Percentiles rank a stretch among this genome's conserved stretches.
Conservation (phyloP, 1,140 invertebrate species). For the Drusus annulatus region DNA sequence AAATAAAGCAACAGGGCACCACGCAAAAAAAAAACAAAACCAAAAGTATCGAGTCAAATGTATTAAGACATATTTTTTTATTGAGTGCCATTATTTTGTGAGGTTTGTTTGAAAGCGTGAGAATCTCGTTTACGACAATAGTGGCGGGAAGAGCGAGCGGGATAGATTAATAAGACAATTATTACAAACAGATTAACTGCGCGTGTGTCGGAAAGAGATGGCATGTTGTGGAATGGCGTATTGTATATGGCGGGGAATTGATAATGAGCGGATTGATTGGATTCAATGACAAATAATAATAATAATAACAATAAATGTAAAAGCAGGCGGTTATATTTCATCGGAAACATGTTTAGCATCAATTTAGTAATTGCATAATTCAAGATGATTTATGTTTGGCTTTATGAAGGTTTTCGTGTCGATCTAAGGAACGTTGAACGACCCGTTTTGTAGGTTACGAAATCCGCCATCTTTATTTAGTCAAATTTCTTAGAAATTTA, state of each 20-base stretch:
- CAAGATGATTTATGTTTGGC: no score
- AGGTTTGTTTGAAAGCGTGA: slow-evolving; percentile 2
- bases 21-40: not conserved
- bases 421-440: no score
- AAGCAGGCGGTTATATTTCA: not conserved
- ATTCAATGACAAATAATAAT: slow-evolving; percentile 33
- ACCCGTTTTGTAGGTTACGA: no score
- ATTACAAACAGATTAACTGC: not conserved
- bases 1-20: not conserved
- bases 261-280: slow-evolving; percentile 11
- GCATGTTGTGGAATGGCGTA: not conserved
- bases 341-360: slow-evolving; percentile 20
- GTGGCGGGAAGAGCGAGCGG: slow-evolving; percentile 30
- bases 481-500: no score
- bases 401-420: no score
- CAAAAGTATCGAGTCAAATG: not conserved
- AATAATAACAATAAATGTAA: not conserved
- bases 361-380: not conserved
- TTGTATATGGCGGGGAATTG: slow-evolving; percentile 24
- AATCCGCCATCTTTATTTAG: no score
- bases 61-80: slow-evolving; percentile 1
- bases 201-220: slow-evolving; percentile 6
- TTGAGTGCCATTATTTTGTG: not conserved
- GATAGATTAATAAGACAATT: slow-evolving; percentile 1
- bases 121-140: slow-evolving; percentile 17